These are phyloP conservation scores for Melieria crassipennis DNA, from an alignment of 2,888 invertebrate genomes.

Conservation along the genomic window DNA sequence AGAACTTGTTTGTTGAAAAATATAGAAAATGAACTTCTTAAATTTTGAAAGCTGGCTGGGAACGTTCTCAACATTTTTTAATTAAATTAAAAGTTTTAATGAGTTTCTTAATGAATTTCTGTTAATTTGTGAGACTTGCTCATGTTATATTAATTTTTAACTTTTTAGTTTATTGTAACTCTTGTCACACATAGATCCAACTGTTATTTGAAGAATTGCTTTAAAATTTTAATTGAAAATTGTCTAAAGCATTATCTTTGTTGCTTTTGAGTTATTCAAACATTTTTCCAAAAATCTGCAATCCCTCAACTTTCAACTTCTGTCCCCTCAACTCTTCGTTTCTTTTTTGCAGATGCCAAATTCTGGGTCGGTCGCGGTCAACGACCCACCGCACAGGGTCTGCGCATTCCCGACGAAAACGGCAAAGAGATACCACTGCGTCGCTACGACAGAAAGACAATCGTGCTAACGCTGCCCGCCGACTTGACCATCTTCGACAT, in stretches of 20 bases:
- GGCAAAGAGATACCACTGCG: constrained; percentile 83
- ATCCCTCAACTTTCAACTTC: not conserved
- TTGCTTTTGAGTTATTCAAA: not conserved
- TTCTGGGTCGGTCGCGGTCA: constrained; percentile 91
- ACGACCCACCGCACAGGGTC: constrained; percentile 83
- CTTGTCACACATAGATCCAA: not conserved
- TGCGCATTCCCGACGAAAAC: constrained; percentile 90
- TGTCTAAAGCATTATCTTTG: not conserved
- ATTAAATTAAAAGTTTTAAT: too few relatives aligned
- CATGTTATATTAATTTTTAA: not conserved
- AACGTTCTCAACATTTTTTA: too few relatives aligned
- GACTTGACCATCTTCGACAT: constrained; percentile 92
- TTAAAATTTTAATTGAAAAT: not conserved
- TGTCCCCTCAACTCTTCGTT: not conserved
- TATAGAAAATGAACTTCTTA: too few relatives aligned
- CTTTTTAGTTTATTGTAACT: not conserved
- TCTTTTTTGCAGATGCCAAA: constrained; percentile 78
- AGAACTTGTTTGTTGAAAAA: too few relatives aligned
- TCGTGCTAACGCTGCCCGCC: constrained; percentile 88
- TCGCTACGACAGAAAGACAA: constrained; percentile 85
- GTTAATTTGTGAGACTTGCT: too few relatives aligned
- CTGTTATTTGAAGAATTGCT: not conserved
- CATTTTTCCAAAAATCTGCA: not conserved
- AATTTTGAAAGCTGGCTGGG: too few relatives aligned
- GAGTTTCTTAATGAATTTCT: too few relatives aligned